These are phyloP conservation scores for Eurosta solidaginis DNA, from an alignment of 1,140 invertebrate genomes.

Conservation along the genomic window DNA sequence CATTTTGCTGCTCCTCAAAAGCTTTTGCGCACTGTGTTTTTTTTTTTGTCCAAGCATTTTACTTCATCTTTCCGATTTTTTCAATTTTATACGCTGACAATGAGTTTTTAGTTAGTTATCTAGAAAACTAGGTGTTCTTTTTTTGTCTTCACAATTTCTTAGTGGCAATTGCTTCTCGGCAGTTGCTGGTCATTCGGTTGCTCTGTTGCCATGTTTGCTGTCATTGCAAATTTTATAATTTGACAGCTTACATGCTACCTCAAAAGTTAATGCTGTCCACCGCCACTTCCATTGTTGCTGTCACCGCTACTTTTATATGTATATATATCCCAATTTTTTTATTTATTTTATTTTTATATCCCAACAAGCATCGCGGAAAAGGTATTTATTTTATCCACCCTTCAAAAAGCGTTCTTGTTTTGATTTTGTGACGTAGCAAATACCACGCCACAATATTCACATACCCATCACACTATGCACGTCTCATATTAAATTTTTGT, in stretches of 20 bases:
- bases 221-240: conserved; percentile 59
- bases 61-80: background rate
- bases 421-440: too few species aligned
- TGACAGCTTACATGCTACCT: conserved; percentile 55
- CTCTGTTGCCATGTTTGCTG: conserved; percentile 57
- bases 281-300: background rate
- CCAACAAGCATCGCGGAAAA: too few species aligned
- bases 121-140: too few species aligned
- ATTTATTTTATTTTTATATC: too few species aligned
- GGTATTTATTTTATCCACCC: too few species aligned
- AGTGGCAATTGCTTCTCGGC: background rate
- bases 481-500: too few species aligned
- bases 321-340: background rate
- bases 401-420: too few species aligned
- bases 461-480: too few species aligned
- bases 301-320: background rate
- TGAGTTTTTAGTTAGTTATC: conserved; percentile 27
- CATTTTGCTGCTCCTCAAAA: background rate
- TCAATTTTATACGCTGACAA: conserved; percentile 13
- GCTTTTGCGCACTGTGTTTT: background rate
- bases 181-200: background rate
- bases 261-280: conserved; percentile 23
- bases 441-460: too few species aligned
- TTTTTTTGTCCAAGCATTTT: background rate
- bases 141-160: background rate